A percentile compares a stretch with the other conserved stretches of the same genome.
phyloP scores from a whole-genome alignment of 2,888 invertebrate genomes.

The Coenonympha arcania region DNA sequence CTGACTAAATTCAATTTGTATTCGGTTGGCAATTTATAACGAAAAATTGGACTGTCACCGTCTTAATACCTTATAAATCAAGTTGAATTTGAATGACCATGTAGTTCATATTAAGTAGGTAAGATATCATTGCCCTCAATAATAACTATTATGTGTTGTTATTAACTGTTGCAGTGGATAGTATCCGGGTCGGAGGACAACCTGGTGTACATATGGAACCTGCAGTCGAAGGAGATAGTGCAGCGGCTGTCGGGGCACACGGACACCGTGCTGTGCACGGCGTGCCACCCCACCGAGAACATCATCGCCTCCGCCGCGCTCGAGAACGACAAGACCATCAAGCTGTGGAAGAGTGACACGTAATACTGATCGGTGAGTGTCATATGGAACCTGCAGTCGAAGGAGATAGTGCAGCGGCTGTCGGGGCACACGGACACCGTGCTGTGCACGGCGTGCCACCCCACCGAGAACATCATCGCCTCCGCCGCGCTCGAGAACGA shows the following conservation, averaged over 20 bases:
- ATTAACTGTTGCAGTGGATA: conserved; percentile 87
- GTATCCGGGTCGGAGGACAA: conserved; percentile 99
- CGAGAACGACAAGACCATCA: conserved; percentile 99
- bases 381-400: conserved; percentile 99
- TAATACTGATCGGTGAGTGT: conserved; percentile 58
- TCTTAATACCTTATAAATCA: too few relatives aligned
- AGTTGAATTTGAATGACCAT: too few relatives aligned
- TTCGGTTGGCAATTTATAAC: too few relatives aligned
- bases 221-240: conserved; percentile 99
- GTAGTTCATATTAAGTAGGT: too few relatives aligned
- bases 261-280: conserved; percentile 96
- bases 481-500: conserved; percentile 99
- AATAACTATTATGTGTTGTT: too few relatives aligned
- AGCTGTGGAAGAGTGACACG: conserved; percentile 98
- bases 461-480: conserved; percentile 99
- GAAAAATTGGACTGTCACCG: too few relatives aligned
- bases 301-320: conserved; percentile 99
- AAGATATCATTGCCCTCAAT: too few relatives aligned
- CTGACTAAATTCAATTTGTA: too few relatives aligned
- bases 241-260: conserved; percentile 98
- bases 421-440: conserved; percentile 97
- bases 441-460: conserved; percentile 98
- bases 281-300: conserved; percentile 99
- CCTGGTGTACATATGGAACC: conserved; percentile 99
- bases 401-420: conserved; percentile 98